A percentile compares a stretch with the other conserved stretches of the same genome.
phyloP scores from a whole-genome alignment of 1,140 invertebrate species.

The Drosophila parabipectinata region DNA sequence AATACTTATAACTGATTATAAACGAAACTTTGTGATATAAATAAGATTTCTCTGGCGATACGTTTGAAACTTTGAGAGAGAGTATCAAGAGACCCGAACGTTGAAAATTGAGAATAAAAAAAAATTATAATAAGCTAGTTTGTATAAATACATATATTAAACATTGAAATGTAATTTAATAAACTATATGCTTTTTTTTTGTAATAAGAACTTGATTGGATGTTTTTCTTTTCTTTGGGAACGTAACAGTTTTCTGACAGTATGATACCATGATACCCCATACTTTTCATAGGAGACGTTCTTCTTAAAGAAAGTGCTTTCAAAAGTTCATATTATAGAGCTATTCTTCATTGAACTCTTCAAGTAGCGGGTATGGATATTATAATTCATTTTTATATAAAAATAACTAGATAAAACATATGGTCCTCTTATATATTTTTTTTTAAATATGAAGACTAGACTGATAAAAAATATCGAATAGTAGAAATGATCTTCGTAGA shows the following conservation, averaged over 20 bases:
- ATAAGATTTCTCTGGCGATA: conserved; percentile 20
- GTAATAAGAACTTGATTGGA: not conserved
- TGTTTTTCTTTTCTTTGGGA: not conserved
- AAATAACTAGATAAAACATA: no score
- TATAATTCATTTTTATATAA: no score
- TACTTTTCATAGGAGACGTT: not conserved
- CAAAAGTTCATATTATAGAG: not conserved
- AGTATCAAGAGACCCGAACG: not conserved
- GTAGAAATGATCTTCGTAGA: no score
- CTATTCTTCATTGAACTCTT: no score
- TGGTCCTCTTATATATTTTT: no score
- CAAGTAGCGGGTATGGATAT: no score
- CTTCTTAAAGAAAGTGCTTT: no score
- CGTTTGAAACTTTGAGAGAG: not conserved
- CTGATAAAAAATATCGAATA: no score
- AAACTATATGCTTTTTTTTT: not conserved
- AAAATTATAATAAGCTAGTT: conserved; percentile 16
- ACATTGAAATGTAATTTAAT: not conserved
- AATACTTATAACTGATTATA: not conserved
- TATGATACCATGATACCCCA: not conserved
- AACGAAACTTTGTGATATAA: conserved; percentile 33
- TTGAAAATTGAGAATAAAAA: not conserved
- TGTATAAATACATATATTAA: conserved; percentile 1
- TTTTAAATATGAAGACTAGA: no score
- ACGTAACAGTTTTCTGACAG: no score